Percentiles rank a stretch among this genome's conserved stretches.
Conservation (phyloP, 2,113 vertebrate genomes). For the Gopherus evgoodei region DNA sequence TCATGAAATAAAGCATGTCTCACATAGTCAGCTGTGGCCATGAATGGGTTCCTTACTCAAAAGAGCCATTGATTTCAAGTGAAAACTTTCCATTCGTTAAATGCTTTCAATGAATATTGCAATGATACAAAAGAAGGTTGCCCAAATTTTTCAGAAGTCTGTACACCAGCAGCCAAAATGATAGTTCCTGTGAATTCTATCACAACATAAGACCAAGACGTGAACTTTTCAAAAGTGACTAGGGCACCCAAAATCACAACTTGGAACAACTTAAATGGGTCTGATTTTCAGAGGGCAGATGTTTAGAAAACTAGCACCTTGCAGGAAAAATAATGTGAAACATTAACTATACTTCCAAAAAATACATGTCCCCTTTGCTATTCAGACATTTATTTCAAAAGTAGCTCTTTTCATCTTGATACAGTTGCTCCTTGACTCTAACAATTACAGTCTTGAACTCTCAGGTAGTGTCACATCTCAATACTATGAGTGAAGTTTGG, state of each 20-base stretch:
- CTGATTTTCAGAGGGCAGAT: not conserved
- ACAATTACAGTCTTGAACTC: not conserved
- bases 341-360: not conserved
- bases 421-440: not conserved
- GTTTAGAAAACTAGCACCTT: not conserved
- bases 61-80: not conserved
- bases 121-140: not conserved
- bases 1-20: not conserved
- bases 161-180: not conserved
- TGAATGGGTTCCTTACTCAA: not conserved
- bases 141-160: not conserved
- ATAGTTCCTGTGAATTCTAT: not conserved
- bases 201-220: not conserved
- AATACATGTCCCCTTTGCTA: not conserved
- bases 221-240: not conserved
- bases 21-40: not conserved
- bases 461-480: not conserved
- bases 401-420: not conserved
- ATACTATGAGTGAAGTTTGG: not conserved
- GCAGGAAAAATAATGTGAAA: not conserved
- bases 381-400: not conserved
- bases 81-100: not conserved
- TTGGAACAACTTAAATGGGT: not conserved
- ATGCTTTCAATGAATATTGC: not conserved
- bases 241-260: not conserved